Percentiles rank a stretch among this genome's conserved stretches.
phyloP scores from a whole-genome alignment of 2,113 vertebrate genomes.

The Lamprologus tigripictilis region DNA sequence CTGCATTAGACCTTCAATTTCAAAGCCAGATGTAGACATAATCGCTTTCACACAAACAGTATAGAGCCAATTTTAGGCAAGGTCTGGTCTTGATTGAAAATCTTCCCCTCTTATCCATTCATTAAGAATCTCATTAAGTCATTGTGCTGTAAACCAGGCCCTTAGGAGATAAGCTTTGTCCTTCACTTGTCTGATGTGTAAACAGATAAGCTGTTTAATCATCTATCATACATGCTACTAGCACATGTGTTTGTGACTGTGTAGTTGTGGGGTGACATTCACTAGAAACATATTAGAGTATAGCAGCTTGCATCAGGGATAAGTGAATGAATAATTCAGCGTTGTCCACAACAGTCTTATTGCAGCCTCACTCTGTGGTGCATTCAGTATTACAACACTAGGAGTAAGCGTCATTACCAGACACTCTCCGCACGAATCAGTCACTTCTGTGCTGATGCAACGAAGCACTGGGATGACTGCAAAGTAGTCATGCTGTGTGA shows the following conservation, averaged over 20 bases:
- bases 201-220: conserved; percentile 37
- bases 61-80: conserved; percentile 7
- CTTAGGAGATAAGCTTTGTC: conserved; percentile 39
- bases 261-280: not conserved
- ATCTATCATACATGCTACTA: conserved; percentile 13
- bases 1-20: conserved; percentile 24
- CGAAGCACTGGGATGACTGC: not conserved
- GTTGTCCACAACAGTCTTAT: not conserved
- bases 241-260: not conserved
- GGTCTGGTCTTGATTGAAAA: conserved; percentile 30
- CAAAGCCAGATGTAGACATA: conserved; percentile 36
- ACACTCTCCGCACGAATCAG: not conserved
- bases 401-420: not conserved
- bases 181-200: conserved; percentile 39
- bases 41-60: conserved; percentile 12
- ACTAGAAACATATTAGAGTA: not conserved
- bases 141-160: conserved; percentile 41
- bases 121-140: conserved; percentile 51
- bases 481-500: not conserved
- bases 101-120: conserved; percentile 42
- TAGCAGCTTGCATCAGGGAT: not conserved
- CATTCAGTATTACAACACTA: not conserved
- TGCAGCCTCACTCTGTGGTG: not conserved
- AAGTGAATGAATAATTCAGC: not conserved
- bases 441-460: conserved; percentile 1